Evolutionary conservation across 1,140 invertebrate genomes (phyloP), one percentile per base, ranked within the genome.

Genomic region (Babylonia areolata): DNA sequence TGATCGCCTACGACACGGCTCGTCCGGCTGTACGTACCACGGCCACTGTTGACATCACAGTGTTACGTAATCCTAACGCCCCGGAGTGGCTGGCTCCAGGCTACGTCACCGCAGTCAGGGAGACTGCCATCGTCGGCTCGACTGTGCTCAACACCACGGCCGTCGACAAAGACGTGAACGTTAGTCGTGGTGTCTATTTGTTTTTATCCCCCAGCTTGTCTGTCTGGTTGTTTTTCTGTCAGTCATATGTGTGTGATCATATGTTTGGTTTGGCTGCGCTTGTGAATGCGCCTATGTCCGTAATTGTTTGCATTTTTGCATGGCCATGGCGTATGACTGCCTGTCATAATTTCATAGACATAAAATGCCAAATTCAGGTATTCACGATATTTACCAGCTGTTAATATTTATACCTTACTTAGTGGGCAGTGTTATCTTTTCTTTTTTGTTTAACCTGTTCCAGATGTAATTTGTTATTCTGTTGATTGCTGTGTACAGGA

Each of bases 1-100:
- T 98, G 0, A 96, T 96, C 87, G 98, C 97, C 0, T 97, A 97
- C 91, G 98, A 99, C 92, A 95, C 97, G 89, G 97, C 97, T 0
- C 96, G 97, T 40, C 97, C 97, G 0, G 96, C 97, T 89, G 94
- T 98, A 75, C 97, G 96, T 5, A 97, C 97, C 0, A 96, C 97
- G 11, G 96, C 96, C 3, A 97, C 97, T 2, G 95, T 98, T 0
- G 96, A 96, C 3, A 96, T 98, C 0, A 97, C 96, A 89, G 97
- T 98, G 28, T 96, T 97, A 75, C 97, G 98, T 91, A 96, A 97
- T 2, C 95, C 95, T 3, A 95, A 95, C 2, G 95, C 95, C 39
- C 94, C 96, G 2, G 54, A 86, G 79, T 81, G 40, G 88, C 96
- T 97, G 90, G 73, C 28, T 11, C 95, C 96, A 2, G 97, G 96